These are phyloP conservation scores for Bugulina stolonifera DNA, from an alignment of 2,888 invertebrate species.

Conservation along the genomic window DNA sequence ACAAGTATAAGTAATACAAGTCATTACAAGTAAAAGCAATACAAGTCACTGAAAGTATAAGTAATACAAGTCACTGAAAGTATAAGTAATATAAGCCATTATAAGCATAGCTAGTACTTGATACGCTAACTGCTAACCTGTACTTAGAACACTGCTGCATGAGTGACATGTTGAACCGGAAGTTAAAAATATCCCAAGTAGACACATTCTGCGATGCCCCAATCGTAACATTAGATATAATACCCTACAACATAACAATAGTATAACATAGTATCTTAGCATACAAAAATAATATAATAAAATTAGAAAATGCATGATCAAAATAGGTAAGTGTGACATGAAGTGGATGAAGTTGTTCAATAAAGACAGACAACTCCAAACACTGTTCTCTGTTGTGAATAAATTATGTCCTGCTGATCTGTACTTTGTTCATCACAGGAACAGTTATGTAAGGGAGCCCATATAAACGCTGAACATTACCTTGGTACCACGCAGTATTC, in stretches of 20 bases:
- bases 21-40: not conserved
- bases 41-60: not conserved
- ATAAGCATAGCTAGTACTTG: too few relatives aligned
- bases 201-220: slow-evolving; percentile 37
- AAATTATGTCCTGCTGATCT: not conserved
- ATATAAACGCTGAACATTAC: not conserved
- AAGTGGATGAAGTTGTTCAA: not conserved
- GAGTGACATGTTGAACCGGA: slow-evolving; percentile 8
- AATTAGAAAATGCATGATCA: too few relatives aligned
- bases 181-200: slow-evolving; percentile 8
- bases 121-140: too few relatives aligned
- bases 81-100: not conserved
- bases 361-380: not conserved
- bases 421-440: too few relatives aligned
- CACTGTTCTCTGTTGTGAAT: not conserved
- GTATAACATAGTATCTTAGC: too few relatives aligned
- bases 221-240: slow-evolving; percentile 48
- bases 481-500: slow-evolving; percentile 45
- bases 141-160: not conserved
- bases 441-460: too few relatives aligned
- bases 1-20: too few relatives aligned
- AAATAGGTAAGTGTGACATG: too few relatives aligned
- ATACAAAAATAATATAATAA: too few relatives aligned
- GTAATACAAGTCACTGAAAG: not conserved
- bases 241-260: slow-evolving; percentile 37